Evolutionary conservation across 2,888 invertebrate genomes (phyloP), one percentile per base, ranked within the genome.

Genomic region (Choreutis nemorana): DNA sequence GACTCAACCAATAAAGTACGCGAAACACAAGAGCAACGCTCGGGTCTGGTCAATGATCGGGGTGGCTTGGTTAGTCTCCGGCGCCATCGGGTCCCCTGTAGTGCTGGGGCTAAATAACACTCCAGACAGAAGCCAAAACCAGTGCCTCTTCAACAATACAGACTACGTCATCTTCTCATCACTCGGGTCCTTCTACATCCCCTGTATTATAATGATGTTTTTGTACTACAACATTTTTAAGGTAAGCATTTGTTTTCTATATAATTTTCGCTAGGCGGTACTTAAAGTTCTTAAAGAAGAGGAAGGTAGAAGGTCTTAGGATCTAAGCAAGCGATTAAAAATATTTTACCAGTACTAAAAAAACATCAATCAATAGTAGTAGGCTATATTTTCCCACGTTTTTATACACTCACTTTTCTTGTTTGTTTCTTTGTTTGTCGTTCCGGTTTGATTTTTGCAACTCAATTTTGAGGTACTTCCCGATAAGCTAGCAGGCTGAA

Each of bases 141-240:
- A 89, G 54, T 99, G 99, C 78, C 85, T 93, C 45, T 97, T 99
- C 84, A 97, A 97, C 78, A 98, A 97, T 79, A 91, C 94, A 36
- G 94, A 97, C 80, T 99, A 98, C 72, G 94, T 98, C 57, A 91
- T 99, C 52, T 96, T 94, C 75, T 98, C 97, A 4, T 98, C 98
- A 33, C 83, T 99, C 45, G 94, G 94, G 39, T 97, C 97, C 46
- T 99, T 99, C 85, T 99, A 97, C 78, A 96, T 99, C 55, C 99
- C 99, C 15, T 94, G 97, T 65, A 87, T 97, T 58, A 93, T 97
- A 50, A 98, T 99, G 96, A 91, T 98, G 70, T 93, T 94, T 67
- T 87, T 98, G 36, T 98, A 98, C 73, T 96, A 92, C 82, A 91
- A 88, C 73, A 98, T 99, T 73, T 98, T 99, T 82, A 91, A 91